These are phyloP conservation scores for Pachyrhynchus sulphureomaculatus DNA, from an alignment of 1,140 invertebrate species.

Conservation along the genomic window DNA sequence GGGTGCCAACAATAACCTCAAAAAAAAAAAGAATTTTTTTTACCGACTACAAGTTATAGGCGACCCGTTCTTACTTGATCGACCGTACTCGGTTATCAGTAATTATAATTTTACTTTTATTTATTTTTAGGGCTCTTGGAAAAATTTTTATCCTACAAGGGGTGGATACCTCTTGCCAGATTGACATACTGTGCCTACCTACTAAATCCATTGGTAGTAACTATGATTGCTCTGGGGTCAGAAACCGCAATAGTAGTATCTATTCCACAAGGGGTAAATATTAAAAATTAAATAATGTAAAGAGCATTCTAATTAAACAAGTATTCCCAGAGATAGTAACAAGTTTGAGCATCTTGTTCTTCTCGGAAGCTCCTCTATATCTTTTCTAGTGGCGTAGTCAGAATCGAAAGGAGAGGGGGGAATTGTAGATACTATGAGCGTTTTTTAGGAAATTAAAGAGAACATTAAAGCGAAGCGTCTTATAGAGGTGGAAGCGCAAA, in stretches of 20 bases:
- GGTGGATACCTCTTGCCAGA: constrained; percentile 55
- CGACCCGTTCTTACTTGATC: no score
- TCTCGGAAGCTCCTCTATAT: background rate
- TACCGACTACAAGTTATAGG: no score
- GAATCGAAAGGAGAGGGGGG: no score
- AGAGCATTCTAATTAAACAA: background rate
- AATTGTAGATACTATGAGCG: no score
- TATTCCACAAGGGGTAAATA: constrained; percentile 34
- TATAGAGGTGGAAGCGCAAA: no score
- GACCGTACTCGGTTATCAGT: no score
- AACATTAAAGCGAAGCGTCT: no score
- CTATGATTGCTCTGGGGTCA: constrained; percentile 31
- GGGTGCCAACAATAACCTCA: no score
- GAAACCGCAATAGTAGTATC: constrained; percentile 32
- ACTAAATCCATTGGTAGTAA: constrained; percentile 53
- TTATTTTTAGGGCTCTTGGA: constrained; percentile 44
- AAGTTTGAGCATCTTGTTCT: background rate
- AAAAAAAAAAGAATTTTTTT: no score
- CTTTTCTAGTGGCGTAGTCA: background rate
- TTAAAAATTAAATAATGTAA: background rate
- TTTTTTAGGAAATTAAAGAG: no score
- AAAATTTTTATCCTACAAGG: constrained; percentile 51
- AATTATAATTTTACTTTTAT: no score
- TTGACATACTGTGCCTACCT: constrained; percentile 56
- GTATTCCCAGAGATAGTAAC: background rate